Evolutionary conservation across 2,113 vertebrate species (phyloP).

Genomic region (Hemichromis elongatus): DNA sequence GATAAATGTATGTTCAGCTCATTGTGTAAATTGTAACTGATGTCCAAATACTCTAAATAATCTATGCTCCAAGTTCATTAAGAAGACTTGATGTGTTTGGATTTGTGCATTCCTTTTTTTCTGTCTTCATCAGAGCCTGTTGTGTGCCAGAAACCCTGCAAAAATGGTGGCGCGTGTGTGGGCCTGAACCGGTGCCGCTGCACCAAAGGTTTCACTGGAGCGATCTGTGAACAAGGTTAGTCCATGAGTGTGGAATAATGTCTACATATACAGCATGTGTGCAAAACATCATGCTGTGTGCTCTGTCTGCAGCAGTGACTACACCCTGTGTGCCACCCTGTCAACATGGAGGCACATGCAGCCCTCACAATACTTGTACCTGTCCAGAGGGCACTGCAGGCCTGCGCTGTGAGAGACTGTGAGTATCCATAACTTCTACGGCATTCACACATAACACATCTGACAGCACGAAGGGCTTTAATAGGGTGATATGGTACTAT

Average conservation of each 20-base stretch:
- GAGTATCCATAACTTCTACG: slow-evolving; percentile 8
- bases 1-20: not conserved
- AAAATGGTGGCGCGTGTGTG: slow-evolving; percentile 69
- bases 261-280: not conserved
- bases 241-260: not conserved
- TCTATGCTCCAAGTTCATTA: not conserved
- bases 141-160: slow-evolving; percentile 65
- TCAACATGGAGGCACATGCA: slow-evolving; percentile 72
- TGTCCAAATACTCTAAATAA: not conserved
- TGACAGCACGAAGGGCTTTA: not conserved
- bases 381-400: slow-evolving; percentile 74
- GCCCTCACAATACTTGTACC: slow-evolving; percentile 74
- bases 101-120: not conserved
- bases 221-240: slow-evolving; percentile 72
- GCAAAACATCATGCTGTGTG: not conserved
- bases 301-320: slow-evolving; percentile 59
- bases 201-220: slow-evolving; percentile 65
- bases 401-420: slow-evolving; percentile 77
- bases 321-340: slow-evolving; percentile 78
- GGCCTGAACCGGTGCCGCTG: slow-evolving; percentile 76
- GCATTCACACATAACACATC: not conserved
- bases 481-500: not conserved
- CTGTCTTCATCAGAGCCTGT: slow-evolving; percentile 64
- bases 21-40: not conserved
- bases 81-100: not conserved